Conservation (phyloP, 2,113 vertebrate species). For the Mesembrinibis cayennensis region DNA sequence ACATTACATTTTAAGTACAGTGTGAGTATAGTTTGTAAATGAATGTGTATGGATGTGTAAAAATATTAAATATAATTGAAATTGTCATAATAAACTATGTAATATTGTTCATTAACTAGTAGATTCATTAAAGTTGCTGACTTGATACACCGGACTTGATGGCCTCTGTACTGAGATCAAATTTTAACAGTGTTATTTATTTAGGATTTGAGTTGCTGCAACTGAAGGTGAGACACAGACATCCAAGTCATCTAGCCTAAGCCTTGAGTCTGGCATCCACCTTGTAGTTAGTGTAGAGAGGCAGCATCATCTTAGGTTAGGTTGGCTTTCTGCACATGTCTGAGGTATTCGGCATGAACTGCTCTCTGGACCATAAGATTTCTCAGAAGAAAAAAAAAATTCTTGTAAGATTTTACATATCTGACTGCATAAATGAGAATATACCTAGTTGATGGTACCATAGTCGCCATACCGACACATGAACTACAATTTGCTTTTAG, state of each 20-base stretch:
- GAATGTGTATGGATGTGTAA: background rate
- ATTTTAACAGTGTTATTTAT: background rate
- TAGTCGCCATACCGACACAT: fast-evolving
- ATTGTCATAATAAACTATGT: background rate
- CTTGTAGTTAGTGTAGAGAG: background rate
- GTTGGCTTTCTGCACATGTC: background rate
- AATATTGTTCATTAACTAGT: background rate
- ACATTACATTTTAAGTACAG: background rate
- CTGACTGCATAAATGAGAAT: background rate
- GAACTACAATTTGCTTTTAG: background rate
- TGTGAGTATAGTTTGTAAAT: background rate
- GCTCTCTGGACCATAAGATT: background rate
- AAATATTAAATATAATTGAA: background rate
- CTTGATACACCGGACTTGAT: background rate
- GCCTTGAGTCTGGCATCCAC: background rate
- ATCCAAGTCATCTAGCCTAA: background rate
- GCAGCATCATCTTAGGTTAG: fast-evolving
- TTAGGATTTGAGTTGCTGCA: background rate
- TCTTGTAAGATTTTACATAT: background rate
- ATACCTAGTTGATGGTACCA: background rate
- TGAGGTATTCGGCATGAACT: background rate
- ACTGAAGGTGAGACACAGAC: background rate
- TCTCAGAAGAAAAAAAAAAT: background rate
- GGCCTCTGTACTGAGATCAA: background rate
- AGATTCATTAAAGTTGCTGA: background rate